These are phyloP conservation scores for Candoia aspera DNA, from an alignment of 2,113 vertebrate species.

Conservation along the genomic window DNA sequence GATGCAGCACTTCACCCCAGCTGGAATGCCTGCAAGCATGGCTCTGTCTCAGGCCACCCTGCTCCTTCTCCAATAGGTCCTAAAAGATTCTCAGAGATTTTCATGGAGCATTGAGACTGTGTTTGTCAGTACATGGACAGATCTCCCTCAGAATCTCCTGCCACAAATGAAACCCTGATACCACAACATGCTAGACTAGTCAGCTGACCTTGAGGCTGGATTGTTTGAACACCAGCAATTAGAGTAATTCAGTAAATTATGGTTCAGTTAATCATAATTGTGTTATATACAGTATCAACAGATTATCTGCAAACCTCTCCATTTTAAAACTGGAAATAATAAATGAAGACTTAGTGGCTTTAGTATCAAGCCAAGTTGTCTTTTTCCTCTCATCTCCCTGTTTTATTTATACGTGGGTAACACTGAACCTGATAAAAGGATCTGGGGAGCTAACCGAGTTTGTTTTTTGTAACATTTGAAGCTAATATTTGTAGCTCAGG, in stretches of 20 bases:
- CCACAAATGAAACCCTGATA: not conserved
- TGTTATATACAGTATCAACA: not conserved
- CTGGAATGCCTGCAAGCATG: not conserved
- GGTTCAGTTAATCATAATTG: not conserved
- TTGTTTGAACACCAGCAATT: not conserved
- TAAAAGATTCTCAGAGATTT: not conserved
- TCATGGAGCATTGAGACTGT: not conserved
- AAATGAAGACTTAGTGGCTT: not conserved
- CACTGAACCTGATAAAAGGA: not conserved
- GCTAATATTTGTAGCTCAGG: no score
- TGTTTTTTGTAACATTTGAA: not conserved
- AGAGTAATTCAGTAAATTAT: no score
- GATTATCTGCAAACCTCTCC: not conserved
- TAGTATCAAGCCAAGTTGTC: not conserved
- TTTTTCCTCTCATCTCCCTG: not conserved
- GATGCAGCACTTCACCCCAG: not conserved
- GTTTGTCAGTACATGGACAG: not conserved
- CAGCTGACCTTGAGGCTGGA: not conserved
- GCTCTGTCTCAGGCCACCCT: not conserved
- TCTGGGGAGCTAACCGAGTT: not conserved
- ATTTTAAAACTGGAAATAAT: not conserved
- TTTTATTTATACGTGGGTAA: not conserved
- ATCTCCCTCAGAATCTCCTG: not conserved
- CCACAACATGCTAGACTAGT: not conserved
- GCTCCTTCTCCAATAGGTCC: not conserved